These are phyloP conservation scores for Andrena dorsata DNA, from an alignment of 2,888 invertebrate species.

Conservation along the genomic window DNA sequence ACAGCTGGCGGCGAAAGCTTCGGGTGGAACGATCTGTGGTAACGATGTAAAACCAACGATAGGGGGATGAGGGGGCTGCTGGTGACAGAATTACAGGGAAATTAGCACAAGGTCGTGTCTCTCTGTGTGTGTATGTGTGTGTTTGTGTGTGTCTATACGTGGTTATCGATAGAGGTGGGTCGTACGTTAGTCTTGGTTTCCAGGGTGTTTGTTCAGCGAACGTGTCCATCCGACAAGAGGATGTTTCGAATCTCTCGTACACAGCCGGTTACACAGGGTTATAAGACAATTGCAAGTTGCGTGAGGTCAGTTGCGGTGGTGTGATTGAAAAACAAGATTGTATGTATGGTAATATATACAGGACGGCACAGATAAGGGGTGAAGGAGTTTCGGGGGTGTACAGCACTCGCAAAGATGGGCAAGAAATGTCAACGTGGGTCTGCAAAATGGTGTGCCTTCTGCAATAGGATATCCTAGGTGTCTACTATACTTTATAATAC, in stretches of 20 bases:
- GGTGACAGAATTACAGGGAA: slow-evolving; percentile 51
- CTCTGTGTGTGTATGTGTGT: slow-evolving; percentile 38
- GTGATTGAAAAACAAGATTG: slow-evolving; percentile 49
- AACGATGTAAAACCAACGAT: slow-evolving; percentile 24
- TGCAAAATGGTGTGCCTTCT: too few relatives aligned
- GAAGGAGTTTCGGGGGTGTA: too few relatives aligned
- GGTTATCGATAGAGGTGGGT: slow-evolving; percentile 54
- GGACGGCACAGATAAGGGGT: not conserved
- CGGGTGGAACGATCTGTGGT: not conserved
- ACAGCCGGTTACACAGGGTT: slow-evolving; percentile 65
- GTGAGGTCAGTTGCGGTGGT: slow-evolving; percentile 76
- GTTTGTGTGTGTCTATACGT: slow-evolving; percentile 36
- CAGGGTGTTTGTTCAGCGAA: slow-evolving; percentile 63
- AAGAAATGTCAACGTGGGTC: too few relatives aligned
- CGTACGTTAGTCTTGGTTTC: slow-evolving; percentile 66
- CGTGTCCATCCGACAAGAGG: slow-evolving; percentile 75
- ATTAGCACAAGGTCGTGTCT: slow-evolving; percentile 64
- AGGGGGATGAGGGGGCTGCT: slow-evolving; percentile 26
- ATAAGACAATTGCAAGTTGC: slow-evolving; percentile 70
- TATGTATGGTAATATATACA: slow-evolving; percentile 7
- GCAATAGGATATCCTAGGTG: too few relatives aligned
- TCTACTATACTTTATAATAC: too few relatives aligned
- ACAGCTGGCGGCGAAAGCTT: slow-evolving; percentile 62
- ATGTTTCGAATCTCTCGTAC: slow-evolving; percentile 70
- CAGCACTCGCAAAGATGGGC: too few relatives aligned